Percentiles rank a stretch among this genome's conserved stretches.
These are phyloP conservation scores for Tauraco hartlaubi DNA, from an alignment of 2,797 vertebrate species.

Conservation along the genomic window DNA sequence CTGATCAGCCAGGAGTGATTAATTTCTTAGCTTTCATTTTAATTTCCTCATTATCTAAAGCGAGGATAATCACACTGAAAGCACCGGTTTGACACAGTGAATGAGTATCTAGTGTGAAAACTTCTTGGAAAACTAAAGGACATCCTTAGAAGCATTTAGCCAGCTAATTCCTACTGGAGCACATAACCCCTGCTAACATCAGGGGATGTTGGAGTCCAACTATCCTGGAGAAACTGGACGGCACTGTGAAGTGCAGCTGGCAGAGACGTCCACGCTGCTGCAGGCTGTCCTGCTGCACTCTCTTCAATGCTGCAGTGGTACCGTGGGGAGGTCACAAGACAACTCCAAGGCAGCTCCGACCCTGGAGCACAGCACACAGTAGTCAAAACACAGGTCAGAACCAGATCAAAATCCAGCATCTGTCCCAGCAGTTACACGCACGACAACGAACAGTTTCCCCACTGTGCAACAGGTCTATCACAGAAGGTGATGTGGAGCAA, in stretches of 20 bases:
- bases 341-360: background rate
- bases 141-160: background rate
- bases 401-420: background rate
- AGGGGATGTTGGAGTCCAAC: accelerated
- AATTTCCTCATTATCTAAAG: background rate
- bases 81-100: background rate
- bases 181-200: background rate
- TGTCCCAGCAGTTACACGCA: accelerated
- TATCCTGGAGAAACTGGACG: background rate
- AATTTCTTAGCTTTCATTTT: background rate
- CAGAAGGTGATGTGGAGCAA: background rate
- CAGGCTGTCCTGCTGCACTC: background rate
- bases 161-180: background rate
- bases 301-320: accelerated
- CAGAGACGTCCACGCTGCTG: background rate
- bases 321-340: background rate
- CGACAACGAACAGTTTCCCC: background rate
- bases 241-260: background rate
- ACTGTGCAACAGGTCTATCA: background rate
- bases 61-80: background rate
- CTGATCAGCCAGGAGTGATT: background rate
- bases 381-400: background rate
- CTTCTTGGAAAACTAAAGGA: background rate
- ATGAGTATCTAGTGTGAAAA: background rate
- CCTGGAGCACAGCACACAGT: background rate